Evolutionary conservation across 2,113 vertebrate genomes (phyloP), one percentile per base, ranked within the genome.

Genomic region (Notarius quadriscutis): DNA sequence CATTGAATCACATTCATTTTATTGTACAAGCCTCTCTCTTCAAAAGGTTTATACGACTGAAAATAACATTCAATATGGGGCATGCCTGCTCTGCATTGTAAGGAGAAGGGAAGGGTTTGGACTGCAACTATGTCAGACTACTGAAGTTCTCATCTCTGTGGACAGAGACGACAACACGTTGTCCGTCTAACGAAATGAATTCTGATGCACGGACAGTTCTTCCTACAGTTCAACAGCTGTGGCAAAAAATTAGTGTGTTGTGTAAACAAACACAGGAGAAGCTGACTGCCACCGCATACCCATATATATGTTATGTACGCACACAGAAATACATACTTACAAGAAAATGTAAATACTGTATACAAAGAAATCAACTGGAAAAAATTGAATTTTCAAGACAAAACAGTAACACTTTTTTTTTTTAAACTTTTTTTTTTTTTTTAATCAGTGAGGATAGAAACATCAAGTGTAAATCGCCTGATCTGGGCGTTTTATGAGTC

Each of bases 21-120:
- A 94, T 94, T 93, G 93, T 93, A 95, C 94, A 95, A 95, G 94
- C 92, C 88, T 91, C 91, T 92, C 80, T 93, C 89, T 93, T 91
- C 92, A 90, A 94, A 41, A 93, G 93, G 89, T 93, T 94, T 91
- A 92, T 93, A 87, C 93, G 93, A 93, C 92, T 92, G 90, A 93
- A 92, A 92, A 89, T 93, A 93, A 93, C 93, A 94, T 92, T 94
- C 92, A 93, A 90, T 91, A 91, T 92, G 92, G 93, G 92, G 93
- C 92, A 93, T 93, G 92, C 92, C 94, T 92, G 92, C 89, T 92
- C 93, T 92, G 89, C 91, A 93, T 91, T 83, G 89, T 88, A 89
- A 87, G 87, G 88, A 84, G 77, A 85, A 89, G 84, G 85, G 57
- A 88, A 72, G 77, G 84, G 84, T 63, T 50, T 83, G 87, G 87